Evolutionary conservation across 2,888 invertebrate genomes (phyloP).

Genomic region (Phaedon cochleariae): DNA sequence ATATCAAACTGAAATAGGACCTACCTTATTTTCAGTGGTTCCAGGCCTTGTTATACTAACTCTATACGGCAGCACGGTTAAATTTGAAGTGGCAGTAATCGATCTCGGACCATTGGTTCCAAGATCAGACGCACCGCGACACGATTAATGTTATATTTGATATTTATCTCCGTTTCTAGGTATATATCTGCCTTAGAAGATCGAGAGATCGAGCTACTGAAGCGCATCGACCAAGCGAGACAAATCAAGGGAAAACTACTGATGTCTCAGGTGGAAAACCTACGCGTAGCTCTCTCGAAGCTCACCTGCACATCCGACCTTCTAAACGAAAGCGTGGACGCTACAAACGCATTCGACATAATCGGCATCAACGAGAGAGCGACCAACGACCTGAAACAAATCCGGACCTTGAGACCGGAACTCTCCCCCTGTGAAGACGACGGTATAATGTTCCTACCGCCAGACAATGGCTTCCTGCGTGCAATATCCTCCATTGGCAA

Average conservation of each 20-base stretch:
- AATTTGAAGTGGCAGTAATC: too few species aligned
- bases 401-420: slow-evolving; percentile 47
- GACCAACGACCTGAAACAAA: slow-evolving; percentile 62
- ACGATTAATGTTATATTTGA: too few species aligned
- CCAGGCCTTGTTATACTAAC: too few species aligned
- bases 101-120: too few species aligned
- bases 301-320: slow-evolving; percentile 75
- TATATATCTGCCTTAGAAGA: slow-evolving; percentile 79
- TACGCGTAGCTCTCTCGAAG: slow-evolving; percentile 74
- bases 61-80: too few species aligned
- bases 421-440: slow-evolving; percentile 68
- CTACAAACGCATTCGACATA: slow-evolving; percentile 64
- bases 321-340: slow-evolving; percentile 72
- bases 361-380: slow-evolving; percentile 65
- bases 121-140: too few species aligned
- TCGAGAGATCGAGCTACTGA: slow-evolving; percentile 79
- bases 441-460: slow-evolving; percentile 66
- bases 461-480: slow-evolving; percentile 64
- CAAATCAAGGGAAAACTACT: slow-evolving; percentile 75
- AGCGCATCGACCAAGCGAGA: slow-evolving; percentile 76
- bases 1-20: too few species aligned
- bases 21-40: too few species aligned
- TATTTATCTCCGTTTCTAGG: slow-evolving; percentile 59
- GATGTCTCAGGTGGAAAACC: slow-evolving; percentile 77
- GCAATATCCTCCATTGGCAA: slow-evolving; percentile 66